Evolutionary conservation across 92 coral and sea anemone species (phyloP), one percentile per base, ranked within the genome.

Genomic region (Bergia puertoricense): DNA sequence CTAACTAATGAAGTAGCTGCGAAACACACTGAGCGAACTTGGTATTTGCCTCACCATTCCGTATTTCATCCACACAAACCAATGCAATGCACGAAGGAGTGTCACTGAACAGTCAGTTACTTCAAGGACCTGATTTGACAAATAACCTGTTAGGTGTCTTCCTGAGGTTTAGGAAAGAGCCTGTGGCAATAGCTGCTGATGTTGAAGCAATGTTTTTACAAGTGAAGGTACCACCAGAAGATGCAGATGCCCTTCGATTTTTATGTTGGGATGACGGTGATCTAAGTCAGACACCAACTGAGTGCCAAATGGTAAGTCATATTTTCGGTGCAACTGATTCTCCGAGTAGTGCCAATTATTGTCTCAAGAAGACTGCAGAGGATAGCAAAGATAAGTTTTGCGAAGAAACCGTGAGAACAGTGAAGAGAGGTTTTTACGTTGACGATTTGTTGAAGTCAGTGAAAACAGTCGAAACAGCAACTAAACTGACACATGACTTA

Each of bases 181-280:
- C 75, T 51, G 72, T 89, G 42, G 90, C 89, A 20, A 22, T 90
- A 15, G 92, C 77, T 13, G 92, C 92, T 23, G 92, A 89, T 54
- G 78, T 89, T 45, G 81, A 85, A 8, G 85, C 56, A 8, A 89
- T 85, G 86, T 89, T 86, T 15, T 50, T 85, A 9, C 90, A 90
- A 81, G 90, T 90, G 40, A 90, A 77, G 66, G 86, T 77, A 37
- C 89, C 89, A 68, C 71, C 89, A 36, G 38, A 89, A 13, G 89
- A 85, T 69, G 72, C 85, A 40, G 92, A 89, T 46, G 80, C 92
- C 5, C 89, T 89, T 14, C 85, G 89, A 8, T 90, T 69, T 30
- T 30, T 30, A 30, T 30, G 30, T 30, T 30, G 30, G 30, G 30
- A 30, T 30, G 30, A 30, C 30, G 30, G 30, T 30, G 30, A 30